Percentiles rank a stretch among this genome's conserved stretches.
Evolutionary conservation across 2,113 vertebrate species (phyloP).

Genomic region (Gymnorhina tibicen): DNA sequence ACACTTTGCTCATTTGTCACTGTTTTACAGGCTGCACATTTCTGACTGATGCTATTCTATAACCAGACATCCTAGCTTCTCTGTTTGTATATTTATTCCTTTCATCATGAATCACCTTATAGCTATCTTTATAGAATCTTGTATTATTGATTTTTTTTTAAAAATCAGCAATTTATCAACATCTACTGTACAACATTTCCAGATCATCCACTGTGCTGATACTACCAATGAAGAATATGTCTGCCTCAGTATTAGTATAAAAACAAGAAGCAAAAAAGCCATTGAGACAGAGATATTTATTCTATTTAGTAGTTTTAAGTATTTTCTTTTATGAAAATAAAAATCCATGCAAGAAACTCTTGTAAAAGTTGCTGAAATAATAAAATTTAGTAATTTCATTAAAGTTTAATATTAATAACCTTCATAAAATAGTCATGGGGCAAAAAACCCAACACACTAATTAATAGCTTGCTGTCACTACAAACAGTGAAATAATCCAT

Average conservation of each 20-base stretch:
- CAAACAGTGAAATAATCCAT: background rate
- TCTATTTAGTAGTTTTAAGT: background rate
- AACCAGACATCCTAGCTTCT: background rate
- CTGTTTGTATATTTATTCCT: background rate
- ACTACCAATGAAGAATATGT: background rate
- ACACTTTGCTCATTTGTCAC: conserved; percentile 8
- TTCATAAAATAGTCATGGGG: background rate
- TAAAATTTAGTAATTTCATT: background rate
- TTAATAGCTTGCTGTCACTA: background rate
- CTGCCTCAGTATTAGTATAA: background rate
- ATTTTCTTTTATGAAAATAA: background rate
- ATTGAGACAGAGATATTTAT: background rate
- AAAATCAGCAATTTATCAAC: background rate
- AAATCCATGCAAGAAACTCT: background rate
- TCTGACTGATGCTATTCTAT: conserved; percentile 25
- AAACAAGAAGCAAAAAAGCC: background rate
- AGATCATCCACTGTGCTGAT: background rate
- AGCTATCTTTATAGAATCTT: background rate
- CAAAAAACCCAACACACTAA: background rate
- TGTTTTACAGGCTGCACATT: background rate
- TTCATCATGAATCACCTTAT: conserved; percentile 7
- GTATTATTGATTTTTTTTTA: background rate
- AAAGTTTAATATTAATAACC: background rate
- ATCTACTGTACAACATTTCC: background rate
- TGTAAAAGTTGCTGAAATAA: background rate